Base-by-base conservation (phyloP, 2,888 invertebrate species). In the Ditula angustiorana region DNA sequence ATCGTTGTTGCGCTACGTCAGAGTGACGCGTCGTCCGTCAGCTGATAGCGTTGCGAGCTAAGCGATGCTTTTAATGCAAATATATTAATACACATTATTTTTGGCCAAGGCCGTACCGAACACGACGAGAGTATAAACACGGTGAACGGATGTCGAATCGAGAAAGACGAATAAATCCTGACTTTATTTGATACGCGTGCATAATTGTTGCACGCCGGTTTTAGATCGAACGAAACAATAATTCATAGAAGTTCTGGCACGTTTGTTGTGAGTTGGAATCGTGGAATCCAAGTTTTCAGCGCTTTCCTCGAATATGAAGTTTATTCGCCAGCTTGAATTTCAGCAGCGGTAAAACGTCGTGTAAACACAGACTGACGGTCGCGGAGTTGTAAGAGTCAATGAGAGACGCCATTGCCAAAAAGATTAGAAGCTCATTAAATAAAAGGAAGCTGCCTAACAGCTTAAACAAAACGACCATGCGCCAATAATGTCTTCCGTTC, bases 21-120 rank as follows among this genome's bases (percentile, higher is more conserved):
- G 78, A 69, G 74, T 88, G 89, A 90, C 90, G 89, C 74, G 73
- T 57, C 68, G 61, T 64, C 69, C 77, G 79, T 85, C 88, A 87
- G 88, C 85, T 87, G 88, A 87, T 87, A 82, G 78, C 78, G 77
- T 74, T 75, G 75, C 72, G 59, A 58, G 35, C 67, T 69, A 69
- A 67, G 66, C 52, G 49, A 67, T 65, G 41, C 44, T 35, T 61
- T 16, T 19, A 57, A 66, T 61, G 52, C 55, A 49, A 46, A 50
- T 61, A 56, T 37, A 33, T 44, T 46, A 55, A 62, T 28, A 58
- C 49, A 66, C 13, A 64, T 47, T 69, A 66, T 66, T 66, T 69
- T 69, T 62, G 62, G 58, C 58, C 61, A 68, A 69, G 68, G 69
- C 37, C 69, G 60, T 33, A 46, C 13, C 16, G 13, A 63, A 19